Evolutionary conservation across 2,888 invertebrate genomes (phyloP).

Genomic region (Macrophya annulata): DNA sequence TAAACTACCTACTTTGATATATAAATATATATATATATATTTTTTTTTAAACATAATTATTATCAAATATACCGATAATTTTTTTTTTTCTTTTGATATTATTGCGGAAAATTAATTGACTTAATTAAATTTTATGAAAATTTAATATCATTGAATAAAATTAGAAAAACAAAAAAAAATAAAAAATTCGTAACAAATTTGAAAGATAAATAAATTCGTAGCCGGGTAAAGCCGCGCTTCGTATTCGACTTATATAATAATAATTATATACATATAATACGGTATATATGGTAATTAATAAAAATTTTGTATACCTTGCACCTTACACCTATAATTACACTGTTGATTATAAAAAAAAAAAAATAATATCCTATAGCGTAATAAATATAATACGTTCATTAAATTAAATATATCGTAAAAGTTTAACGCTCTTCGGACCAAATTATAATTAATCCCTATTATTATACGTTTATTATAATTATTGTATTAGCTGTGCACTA

Average conservation of each 20-base stretch:
- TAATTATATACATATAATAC: neutral
- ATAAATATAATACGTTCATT: constrained; percentile 20
- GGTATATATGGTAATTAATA: neutral
- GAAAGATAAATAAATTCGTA: neutral
- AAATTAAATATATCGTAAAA: constrained; percentile 3
- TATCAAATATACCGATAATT: too few species aligned
- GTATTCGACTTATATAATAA: neutral
- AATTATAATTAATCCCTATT: constrained; percentile 28
- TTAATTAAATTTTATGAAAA: too few species aligned
- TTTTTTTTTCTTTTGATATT: too few species aligned
- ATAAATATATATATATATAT: too few species aligned
- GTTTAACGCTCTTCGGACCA: constrained; percentile 41
- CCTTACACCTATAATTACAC: neutral
- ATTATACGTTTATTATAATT: neutral
- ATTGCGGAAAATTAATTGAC: too few species aligned
- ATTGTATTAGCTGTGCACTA: constrained; percentile 71
- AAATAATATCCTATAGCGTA: constrained; percentile 1
- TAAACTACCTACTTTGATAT: too few species aligned
- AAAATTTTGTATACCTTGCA: constrained; percentile 17
- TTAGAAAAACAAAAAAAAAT: neutral
- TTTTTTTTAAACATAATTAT: too few species aligned
- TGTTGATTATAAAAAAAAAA: neutral
- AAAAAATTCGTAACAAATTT: neutral
- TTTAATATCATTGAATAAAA: too few species aligned
- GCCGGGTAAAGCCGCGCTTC: neutral